Conservation (phyloP, 2,797 vertebrate genomes). For the Eremophila alpestris region DNA sequence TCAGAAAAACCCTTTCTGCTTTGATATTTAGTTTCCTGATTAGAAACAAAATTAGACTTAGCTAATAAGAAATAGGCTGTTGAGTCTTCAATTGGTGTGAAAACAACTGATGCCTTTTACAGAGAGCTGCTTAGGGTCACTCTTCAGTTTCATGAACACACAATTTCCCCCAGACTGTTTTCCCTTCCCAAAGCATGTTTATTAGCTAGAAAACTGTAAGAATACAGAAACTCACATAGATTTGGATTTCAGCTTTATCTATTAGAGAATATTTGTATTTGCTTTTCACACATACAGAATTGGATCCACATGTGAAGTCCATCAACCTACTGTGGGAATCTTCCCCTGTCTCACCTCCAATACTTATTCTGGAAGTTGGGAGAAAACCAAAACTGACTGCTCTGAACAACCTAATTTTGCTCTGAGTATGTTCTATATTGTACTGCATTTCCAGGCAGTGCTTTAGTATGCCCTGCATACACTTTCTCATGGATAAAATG, state of each 20-base stretch:
- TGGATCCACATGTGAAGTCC: background rate
- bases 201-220: background rate
- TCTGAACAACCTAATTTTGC: background rate
- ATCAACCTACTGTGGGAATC: background rate
- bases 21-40: conserved; percentile 9
- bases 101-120: conserved; percentile 11
- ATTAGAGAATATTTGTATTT: background rate
- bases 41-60: background rate
- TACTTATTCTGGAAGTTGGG: background rate
- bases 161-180: background rate
- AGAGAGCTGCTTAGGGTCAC: background rate
- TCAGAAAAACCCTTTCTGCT: background rate
- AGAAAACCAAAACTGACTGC: background rate
- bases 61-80: background rate
- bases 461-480: background rate
- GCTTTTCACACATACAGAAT: background rate
- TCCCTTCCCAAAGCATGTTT: background rate
- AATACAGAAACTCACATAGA: background rate
- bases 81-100: background rate
- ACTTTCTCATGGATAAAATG: background rate
- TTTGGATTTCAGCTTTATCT: fast-evolving
- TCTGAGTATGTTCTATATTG: background rate
- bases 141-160: background rate
- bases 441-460: background rate
- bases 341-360: background rate